Base-by-base conservation (phyloP, 2,797 vertebrate genomes). In the Odontamblyopus rebecca region DNA sequence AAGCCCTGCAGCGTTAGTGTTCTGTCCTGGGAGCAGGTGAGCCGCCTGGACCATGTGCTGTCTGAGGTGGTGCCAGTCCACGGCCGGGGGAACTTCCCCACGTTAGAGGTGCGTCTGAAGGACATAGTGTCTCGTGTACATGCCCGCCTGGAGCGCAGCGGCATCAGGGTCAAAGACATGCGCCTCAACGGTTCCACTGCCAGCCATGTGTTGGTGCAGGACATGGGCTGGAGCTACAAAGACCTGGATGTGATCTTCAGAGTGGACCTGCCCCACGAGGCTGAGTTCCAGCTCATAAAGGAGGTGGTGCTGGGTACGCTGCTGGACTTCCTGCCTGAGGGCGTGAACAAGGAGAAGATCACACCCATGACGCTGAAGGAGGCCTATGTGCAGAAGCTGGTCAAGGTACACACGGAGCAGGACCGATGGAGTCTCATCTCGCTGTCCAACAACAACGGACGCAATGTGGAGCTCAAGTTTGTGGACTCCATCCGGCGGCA, bases 341-440 rank as follows among this genome's bases (percentile, higher is more conserved):
- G 98, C 0, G 97, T 99, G 41, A 99, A 95, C 91, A 98, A 96
- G 73, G 94, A 96, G 72, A 98, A 96, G 75, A 98, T 99, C 81
- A 97, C 96, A 5, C 93, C 96, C 0, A 91, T 97, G 71, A 98
- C 97, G 0, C 94, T 99, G 56, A 97, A 96, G 78, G 97, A 99
- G 92, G 97, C 96, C 0, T 99, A 99, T 0, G 97, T 99, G 67
- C 97, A 99, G 89, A 99, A 99, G 88, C 93, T 99, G 76, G 97
- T 98, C 57, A 99, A 99, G 86, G 98, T 99, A 1, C 95, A 91
- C 89, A 98, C 96, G 0, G 98, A 98, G 56, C 93, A 94, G 32
- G 97, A 99, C 91, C 96, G 96, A 29, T 99, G 98, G 98, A 99
- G 97, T 79, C 93, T 99, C 64, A 99, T 99, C 80, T 99, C 98